These are phyloP conservation scores for Caloenas nicobarica DNA, from an alignment of 2,113 vertebrate species.

Conservation along the genomic window DNA sequence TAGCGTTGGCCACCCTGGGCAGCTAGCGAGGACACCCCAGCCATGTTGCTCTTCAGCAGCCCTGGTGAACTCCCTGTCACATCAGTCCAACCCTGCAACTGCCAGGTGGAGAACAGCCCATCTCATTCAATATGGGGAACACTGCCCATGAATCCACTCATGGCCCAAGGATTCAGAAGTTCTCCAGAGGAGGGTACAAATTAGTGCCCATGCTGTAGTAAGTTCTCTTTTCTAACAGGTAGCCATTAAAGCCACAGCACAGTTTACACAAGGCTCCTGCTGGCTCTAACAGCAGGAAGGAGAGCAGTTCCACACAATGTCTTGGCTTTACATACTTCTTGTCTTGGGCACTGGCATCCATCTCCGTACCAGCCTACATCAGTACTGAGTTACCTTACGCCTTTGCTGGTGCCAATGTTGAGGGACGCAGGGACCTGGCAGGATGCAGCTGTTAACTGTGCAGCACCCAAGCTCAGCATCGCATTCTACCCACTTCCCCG, in stretches of 20 bases:
- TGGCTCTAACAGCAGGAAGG: neutral
- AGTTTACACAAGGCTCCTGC: neutral
- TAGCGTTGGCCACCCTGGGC: neutral
- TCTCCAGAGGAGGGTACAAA: neutral
- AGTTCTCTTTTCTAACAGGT: neutral
- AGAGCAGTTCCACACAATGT: neutral
- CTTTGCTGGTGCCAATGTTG: neutral
- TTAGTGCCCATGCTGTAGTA: neutral
- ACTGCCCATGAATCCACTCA: neutral
- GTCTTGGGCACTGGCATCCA: neutral
- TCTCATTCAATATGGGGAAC: neutral
- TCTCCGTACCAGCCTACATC: neutral
- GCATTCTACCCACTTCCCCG: fast-evolving
- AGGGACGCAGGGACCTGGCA: neutral
- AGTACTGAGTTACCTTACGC: neutral
- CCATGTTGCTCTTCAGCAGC: neutral
- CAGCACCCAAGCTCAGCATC: neutral
- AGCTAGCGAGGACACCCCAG: neutral
- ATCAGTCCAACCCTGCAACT: neutral
- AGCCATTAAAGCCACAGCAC: neutral
- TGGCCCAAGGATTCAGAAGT: neutral
- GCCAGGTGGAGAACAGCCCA: neutral
- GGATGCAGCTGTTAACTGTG: neutral
- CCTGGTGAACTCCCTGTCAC: neutral
- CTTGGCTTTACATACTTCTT: neutral